Evolutionary conservation across 2,113 vertebrate species (phyloP).

Genomic region (Azemiops feae): DNA sequence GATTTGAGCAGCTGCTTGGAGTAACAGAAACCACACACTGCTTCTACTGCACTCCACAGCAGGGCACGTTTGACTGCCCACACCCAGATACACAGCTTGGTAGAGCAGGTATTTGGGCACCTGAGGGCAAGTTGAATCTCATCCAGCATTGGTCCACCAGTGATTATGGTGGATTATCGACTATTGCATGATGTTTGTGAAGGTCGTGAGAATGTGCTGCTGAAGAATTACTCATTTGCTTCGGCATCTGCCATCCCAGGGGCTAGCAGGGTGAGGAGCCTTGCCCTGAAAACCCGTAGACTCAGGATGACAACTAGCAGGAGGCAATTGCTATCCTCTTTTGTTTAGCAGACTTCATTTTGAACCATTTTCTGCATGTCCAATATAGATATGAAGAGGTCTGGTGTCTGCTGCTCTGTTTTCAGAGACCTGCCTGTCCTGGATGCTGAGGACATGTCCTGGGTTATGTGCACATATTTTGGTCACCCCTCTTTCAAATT

Average conservation of each 20-base stretch:
- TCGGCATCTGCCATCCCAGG: not conserved
- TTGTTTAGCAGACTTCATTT: not conserved
- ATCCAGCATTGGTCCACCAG: not conserved
- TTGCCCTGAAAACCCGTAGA: not conserved
- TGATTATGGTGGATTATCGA: not conserved
- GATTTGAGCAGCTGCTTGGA: not conserved
- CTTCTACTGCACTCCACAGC: not conserved
- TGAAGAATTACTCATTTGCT: not conserved
- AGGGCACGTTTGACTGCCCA: not conserved
- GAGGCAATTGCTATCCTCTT: not conserved
- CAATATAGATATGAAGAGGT: not conserved
- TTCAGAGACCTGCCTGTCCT: not conserved
- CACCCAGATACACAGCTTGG: not conserved
- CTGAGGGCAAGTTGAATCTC: not conserved
- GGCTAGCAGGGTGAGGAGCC: not conserved
- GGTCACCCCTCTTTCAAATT: not conserved
- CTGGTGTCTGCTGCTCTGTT: not conserved
- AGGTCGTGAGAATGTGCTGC: not conserved
- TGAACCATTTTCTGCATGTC: not conserved
- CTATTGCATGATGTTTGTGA: not conserved
- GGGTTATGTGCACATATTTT: not conserved
- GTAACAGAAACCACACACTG: not conserved
- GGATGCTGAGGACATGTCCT: not conserved
- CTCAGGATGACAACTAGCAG: not conserved
- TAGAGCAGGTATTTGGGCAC: not conserved